Base-by-base conservation (phyloP, 2,888 invertebrate species). In the Pasiphila rectangulata region DNA sequence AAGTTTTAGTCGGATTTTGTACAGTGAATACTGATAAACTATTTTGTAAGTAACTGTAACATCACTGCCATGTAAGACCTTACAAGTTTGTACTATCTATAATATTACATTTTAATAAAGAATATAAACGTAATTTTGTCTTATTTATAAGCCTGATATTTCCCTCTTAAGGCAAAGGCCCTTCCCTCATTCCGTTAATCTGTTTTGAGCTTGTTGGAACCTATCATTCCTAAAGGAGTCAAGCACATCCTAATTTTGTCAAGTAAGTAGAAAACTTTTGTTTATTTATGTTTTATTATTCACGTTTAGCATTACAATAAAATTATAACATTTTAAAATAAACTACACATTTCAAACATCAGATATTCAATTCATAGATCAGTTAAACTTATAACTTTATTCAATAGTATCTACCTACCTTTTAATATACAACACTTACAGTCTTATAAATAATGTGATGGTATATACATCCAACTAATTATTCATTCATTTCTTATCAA, bases 1-100 rank as follows among this genome's bases (percentile, higher is more conserved):
- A 64, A 63, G 65, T 30, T 64, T 70, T 67, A 68, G 67, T 71
- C 67, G 70, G 73, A 65, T 66, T 65, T 69, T 78, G 79, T 79
- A 76, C 72, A 79, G 75, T 68, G 72, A 75, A 74, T 75, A 76
- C 71, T 69, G 74, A 76, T 78, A 70, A 69, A 36, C 40, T 49
- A 75, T 72, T 75, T 51, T 76, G 66, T 83, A 84, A 82, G 77
- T 82, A 83, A 30, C 10, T 66, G 69, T 77, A 80, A 82, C 85
- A 85, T 83, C 87, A 88, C 87, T 88, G 87, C 87, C 87, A 87
- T 87, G 77, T 87, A 85, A 79, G 86, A 85, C 86, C 85, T 85
- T 88, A 87, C 83, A 83, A 56, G 85, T 87, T 85, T 87, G 82
- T 87, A 86, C 77, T 83, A 72, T 86, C 77, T 81, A 72, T 86